Conservation (phyloP, 2,797 vertebrate genomes). For the Neoniphon sammara region DNA sequence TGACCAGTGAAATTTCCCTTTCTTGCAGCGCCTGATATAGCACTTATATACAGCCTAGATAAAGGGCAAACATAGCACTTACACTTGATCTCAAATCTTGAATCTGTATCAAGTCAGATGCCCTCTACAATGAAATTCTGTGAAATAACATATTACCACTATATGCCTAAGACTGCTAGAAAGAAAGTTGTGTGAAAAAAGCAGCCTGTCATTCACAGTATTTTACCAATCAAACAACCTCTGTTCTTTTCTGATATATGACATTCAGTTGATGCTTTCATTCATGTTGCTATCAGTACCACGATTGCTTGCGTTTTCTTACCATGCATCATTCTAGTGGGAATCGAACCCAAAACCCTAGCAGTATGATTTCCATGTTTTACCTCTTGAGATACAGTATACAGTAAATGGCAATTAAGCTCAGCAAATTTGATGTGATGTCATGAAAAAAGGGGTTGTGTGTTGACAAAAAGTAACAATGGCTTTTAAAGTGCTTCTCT, state of each 20-base stretch:
- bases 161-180: slow-evolving; percentile 16
- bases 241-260: background rate
- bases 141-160: slow-evolving; percentile 31
- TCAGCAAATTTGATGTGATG: background rate
- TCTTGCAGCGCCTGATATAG: slow-evolving; percentile 46
- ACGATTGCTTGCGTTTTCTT: slow-evolving; percentile 3
- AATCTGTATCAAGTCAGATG: slow-evolving; percentile 31
- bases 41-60: slow-evolving; percentile 25
- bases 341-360: background rate
- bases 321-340: background rate
- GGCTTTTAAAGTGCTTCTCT: slow-evolving; percentile 18
- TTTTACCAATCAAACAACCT: background rate
- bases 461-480: background rate
- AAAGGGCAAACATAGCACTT: slow-evolving; percentile 40
- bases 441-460: background rate
- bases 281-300: background rate
- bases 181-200: background rate
- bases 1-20: slow-evolving; percentile 60
- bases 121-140: slow-evolving; percentile 21
- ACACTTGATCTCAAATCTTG: slow-evolving; percentile 42
- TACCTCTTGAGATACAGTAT: background rate
- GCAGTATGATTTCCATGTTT: background rate
- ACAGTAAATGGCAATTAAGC: background rate
- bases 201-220: background rate
- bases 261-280: slow-evolving; percentile 9